Percentiles rank a stretch among this genome's conserved stretches.
Evolutionary conservation across 2,113 vertebrate genomes (phyloP).

Genomic region (Dinomys branickii): DNA sequence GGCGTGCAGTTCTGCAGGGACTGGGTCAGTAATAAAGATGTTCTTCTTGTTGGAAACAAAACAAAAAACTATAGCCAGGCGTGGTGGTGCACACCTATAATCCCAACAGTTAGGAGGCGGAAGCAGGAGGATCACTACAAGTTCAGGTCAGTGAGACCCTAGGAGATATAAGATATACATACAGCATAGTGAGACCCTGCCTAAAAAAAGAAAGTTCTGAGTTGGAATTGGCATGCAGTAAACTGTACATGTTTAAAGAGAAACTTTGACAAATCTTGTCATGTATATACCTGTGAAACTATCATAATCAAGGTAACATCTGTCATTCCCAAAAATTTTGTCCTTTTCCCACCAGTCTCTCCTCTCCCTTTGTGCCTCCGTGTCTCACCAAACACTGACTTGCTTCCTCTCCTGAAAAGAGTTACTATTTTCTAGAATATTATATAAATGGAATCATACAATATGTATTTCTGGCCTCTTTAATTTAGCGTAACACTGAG

Average conservation of each 20-base stretch:
- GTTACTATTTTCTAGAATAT: neutral
- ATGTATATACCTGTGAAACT: neutral
- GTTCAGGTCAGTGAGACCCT: neutral
- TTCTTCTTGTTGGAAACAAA: no score
- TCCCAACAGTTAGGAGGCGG: neutral
- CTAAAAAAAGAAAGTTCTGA: neutral
- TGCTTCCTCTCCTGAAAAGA: neutral
- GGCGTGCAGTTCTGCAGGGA: neutral
- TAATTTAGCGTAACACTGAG: no score
- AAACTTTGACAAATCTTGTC: neutral
- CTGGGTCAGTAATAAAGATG: neutral
- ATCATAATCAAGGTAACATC: neutral
- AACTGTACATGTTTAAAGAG: neutral
- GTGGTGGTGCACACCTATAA: neutral
- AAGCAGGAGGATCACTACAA: neutral
- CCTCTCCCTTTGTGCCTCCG: neutral
- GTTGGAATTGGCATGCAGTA: neutral
- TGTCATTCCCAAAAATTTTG: neutral
- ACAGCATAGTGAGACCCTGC: neutral
- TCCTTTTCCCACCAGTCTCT: neutral
- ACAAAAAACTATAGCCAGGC: no score
- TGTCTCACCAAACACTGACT: neutral
- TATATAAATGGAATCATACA: rapidly evolving
- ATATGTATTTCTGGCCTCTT: neutral
- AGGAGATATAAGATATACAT: neutral